phyloP scores from a whole-genome alignment of 2,888 invertebrate genomes.

The Cosmia trapezina region DNA sequence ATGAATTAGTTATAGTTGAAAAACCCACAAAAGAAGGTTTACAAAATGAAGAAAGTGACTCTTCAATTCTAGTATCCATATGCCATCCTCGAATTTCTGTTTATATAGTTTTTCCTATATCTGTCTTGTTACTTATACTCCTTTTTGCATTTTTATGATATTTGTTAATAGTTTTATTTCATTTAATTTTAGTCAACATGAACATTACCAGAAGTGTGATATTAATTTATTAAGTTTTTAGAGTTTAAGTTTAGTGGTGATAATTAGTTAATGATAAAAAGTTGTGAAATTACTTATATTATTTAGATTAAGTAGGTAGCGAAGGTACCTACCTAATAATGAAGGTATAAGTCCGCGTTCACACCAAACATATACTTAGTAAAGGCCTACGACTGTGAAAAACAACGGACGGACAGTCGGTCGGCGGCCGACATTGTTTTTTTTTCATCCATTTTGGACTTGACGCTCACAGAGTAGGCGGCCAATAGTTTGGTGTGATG shows the following conservation, averaged over 20 bases:
- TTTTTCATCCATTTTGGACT: background rate
- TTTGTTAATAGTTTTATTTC: constrained; percentile 77
- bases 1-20: constrained; percentile 95
- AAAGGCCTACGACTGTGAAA: background rate
- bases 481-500: background rate
- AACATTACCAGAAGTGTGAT: constrained; percentile 88
- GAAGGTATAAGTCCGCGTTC: background rate
- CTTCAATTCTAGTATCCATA: constrained; percentile 93
- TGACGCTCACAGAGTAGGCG: too few relatives aligned
- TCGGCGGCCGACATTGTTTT: background rate
- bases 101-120: constrained; percentile 95
- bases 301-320: background rate
- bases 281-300: constrained; percentile 42
- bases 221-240: constrained; percentile 84
- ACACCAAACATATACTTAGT: too few relatives aligned
- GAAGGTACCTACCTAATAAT: background rate
- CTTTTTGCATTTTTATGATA: constrained; percentile 95
- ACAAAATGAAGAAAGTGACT: constrained; percentile 93
- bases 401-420: too few relatives aligned
- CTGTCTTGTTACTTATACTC: constrained; percentile 94
- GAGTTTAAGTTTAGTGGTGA: constrained; percentile 56
- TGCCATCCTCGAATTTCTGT: constrained; percentile 95
- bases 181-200: constrained; percentile 81
- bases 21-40: constrained; percentile 95
- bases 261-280: constrained; percentile 48